Percentiles rank a stretch among this genome's conserved stretches.
These are phyloP conservation scores for Diplodus sargus DNA, from an alignment of 2,797 vertebrate species.

Conservation along the genomic window DNA sequence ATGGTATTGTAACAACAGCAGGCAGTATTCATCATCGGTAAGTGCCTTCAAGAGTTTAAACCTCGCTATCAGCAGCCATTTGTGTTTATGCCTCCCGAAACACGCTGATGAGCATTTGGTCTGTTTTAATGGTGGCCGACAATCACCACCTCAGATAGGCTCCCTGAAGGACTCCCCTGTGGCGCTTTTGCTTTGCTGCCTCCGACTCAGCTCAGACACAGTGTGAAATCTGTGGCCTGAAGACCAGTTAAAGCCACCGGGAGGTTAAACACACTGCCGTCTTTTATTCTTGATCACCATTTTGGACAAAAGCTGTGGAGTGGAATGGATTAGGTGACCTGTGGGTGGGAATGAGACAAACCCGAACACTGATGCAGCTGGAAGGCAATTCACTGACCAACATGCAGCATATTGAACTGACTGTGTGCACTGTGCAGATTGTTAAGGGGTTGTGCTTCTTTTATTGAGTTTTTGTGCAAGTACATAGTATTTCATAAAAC, in stretches of 20 bases:
- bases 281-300: constrained; percentile 53
- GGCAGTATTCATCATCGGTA: constrained; percentile 33
- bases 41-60: constrained; percentile 10
- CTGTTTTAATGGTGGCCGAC: constrained; percentile 36
- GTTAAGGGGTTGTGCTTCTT: background rate
- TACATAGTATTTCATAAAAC: background rate
- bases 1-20: constrained; percentile 20
- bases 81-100: constrained; percentile 36
- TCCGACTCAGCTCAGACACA: constrained; percentile 36
- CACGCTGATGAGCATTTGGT: constrained; percentile 42
- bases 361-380: constrained; percentile 14
- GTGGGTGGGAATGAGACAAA: constrained; percentile 40
- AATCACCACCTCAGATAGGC: constrained; percentile 33
- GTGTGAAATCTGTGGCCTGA: constrained; percentile 29
- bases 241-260: constrained; percentile 41
- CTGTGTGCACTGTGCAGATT: background rate
- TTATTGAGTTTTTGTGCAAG: background rate
- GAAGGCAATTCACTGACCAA: constrained; percentile 22
- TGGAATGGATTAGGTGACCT: constrained; percentile 50
- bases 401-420: constrained; percentile 6
- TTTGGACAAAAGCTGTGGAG: constrained; percentile 46
- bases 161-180: constrained; percentile 38
- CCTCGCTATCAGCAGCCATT: constrained; percentile 31
- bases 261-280: constrained; percentile 38
- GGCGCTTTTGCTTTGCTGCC: constrained; percentile 42